Conservation (phyloP, 2,888 invertebrate genomes). For the Cephus nigrinus region DNA sequence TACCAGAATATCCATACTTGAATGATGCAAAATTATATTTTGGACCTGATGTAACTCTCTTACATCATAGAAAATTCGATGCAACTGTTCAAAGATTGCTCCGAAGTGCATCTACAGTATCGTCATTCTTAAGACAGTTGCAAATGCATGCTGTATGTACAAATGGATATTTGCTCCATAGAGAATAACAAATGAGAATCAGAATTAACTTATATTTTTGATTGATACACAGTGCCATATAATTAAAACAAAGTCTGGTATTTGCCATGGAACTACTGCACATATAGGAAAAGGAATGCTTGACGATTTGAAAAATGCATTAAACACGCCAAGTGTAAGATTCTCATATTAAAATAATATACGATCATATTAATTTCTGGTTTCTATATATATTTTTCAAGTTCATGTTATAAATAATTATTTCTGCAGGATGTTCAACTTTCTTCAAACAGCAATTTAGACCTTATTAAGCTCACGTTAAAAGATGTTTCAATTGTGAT, state of each 20-base stretch:
- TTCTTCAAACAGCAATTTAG: slow-evolving; percentile 40
- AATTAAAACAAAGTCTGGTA: not conserved
- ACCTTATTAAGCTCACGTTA: slow-evolving; percentile 42
- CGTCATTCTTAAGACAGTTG: slow-evolving; percentile 49
- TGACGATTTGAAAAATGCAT: slow-evolving; percentile 43
- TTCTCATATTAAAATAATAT: slow-evolving; percentile 10
- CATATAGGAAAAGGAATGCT: slow-evolving; percentile 30
- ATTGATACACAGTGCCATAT: not conserved
- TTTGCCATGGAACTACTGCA: not conserved
- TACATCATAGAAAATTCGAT: slow-evolving; percentile 38
- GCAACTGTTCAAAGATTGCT: slow-evolving; percentile 36
- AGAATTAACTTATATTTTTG: not conserved
- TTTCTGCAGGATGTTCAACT: slow-evolving; percentile 41
- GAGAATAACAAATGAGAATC: not conserved
- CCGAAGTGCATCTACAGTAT: slow-evolving; percentile 39
- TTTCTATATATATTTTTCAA: slow-evolving; percentile 7
- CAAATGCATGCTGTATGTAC: slow-evolving; percentile 42
- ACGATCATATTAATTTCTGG: slow-evolving; percentile 7
- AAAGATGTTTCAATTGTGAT: slow-evolving; percentile 45
- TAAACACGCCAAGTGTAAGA: slow-evolving; percentile 45
- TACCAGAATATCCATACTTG: slow-evolving; percentile 54
- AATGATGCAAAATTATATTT: slow-evolving; percentile 43
- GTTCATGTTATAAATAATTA: not conserved
- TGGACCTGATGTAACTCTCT: slow-evolving; percentile 42
- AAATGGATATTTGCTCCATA: not conserved